Evolutionary conservation across 2,797 vertebrate species (phyloP), one percentile per base, ranked within the genome.

Genomic region (Myotis vivesi): DNA sequence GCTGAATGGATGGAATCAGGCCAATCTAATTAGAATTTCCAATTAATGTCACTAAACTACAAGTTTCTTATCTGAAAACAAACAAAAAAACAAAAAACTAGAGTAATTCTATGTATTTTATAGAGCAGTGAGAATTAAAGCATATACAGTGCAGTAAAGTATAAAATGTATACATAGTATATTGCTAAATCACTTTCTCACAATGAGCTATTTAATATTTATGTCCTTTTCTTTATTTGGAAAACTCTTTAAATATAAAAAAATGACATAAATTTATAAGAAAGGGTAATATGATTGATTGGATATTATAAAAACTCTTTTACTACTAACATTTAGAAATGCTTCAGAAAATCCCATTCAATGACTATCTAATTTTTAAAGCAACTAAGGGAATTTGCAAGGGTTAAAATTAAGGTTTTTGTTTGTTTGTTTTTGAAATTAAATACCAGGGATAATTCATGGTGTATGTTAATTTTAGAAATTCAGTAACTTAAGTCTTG

Each of bases 1-100:
- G 51, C 5, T 95, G 66, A 92, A 82, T 92, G n/a, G 30, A 59
- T 66, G 36, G 59, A 93, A 94, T 89, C 4, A 89, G 68, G n/a
- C 22, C 71, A 93, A 55, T 1, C 8, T 68, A 80, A 72, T 87
- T 87, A 68, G 6, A 93, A 94, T 94, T 46, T 87, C 15, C 76
- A 92, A 76, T 87, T 83, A 94, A 76, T 87, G 16, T 59, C 76
- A 92, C 66, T 88, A 87, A 73, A 22, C 23, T 12, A 71, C 6
- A 71, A 3, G 4, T 80, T 94, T 91, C 17, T 89, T 71, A 79
- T 76, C 3, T 77, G 8, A 15, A 80, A 72, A 79, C 72, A 38
- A 0, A 59, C 57, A 62, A 62, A 62, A 28, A 30, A 62, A 62
- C 5, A 59, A 62, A 62, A 59, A 30, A 15, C 59, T 51, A n/a